Conservation (phyloP, 2,113 vertebrate species). For the Archilochus colubris region DNA sequence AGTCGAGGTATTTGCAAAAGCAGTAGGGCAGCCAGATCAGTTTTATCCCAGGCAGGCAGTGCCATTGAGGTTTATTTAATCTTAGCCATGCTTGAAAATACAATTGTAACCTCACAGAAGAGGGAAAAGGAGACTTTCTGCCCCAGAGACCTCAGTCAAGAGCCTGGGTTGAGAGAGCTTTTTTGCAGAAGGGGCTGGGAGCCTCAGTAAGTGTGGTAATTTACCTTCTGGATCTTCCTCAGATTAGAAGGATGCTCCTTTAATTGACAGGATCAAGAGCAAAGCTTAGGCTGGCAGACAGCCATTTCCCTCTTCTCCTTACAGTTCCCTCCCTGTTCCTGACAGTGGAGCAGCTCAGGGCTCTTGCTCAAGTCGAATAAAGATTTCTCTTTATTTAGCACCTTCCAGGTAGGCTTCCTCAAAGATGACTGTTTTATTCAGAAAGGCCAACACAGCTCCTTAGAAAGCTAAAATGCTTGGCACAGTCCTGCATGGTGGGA, state of each 20-base stretch:
- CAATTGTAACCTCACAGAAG: neutral
- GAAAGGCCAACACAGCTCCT: accelerated
- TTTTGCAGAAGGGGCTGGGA: neutral
- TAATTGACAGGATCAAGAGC: neutral
- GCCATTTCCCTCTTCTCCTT: neutral
- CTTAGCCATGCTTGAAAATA: neutral
- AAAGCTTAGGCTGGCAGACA: neutral
- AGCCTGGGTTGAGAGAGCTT: neutral
- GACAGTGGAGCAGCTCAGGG: neutral
- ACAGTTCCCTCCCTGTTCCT: accelerated
- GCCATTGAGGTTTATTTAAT: neutral
- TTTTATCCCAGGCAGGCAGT: neutral
- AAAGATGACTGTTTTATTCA: neutral
- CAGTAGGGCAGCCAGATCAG: neutral
- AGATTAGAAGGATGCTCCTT: neutral
- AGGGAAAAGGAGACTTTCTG: neutral
- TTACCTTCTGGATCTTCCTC: neutral
- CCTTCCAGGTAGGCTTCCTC: neutral
- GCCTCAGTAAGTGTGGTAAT: neutral
- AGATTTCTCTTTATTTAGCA: neutral
- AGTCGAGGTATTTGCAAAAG: neutral
- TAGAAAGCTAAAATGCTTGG: neutral
- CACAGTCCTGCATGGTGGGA: accelerated
- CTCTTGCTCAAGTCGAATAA: neutral
- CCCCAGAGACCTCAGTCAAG: neutral